Conservation (phyloP, 2,113 vertebrate species). For the Vireo altiloquus region DNA sequence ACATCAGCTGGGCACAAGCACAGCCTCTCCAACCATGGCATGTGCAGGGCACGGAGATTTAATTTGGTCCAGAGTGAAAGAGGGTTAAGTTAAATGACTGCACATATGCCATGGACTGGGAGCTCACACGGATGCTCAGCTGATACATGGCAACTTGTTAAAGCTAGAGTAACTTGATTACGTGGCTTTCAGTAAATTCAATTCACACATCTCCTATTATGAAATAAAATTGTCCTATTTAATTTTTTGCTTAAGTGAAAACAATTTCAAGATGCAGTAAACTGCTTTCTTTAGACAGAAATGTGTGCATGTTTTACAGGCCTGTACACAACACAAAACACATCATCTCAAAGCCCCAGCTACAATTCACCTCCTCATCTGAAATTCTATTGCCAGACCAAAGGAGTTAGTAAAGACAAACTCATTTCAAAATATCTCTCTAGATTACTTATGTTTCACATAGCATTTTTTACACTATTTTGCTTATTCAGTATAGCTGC, state of each 20-base stretch:
- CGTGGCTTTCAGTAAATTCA: not conserved
- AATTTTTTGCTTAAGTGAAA: not conserved
- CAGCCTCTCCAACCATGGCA: accelerated
- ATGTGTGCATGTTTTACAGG: not conserved
- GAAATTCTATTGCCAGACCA: not conserved
- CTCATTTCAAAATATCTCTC: not conserved
- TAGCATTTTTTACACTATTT: not conserved
- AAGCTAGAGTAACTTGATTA: not conserved
- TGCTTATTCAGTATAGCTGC: not conserved
- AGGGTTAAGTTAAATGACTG: not conserved
- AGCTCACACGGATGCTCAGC: not conserved
- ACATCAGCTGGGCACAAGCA: not conserved
- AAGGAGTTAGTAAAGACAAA: not conserved
- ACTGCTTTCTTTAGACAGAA: not conserved
- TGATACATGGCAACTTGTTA: not conserved
- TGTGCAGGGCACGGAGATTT: not conserved
- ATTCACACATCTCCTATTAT: not conserved
- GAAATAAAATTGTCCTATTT: conserved; percentile 8
- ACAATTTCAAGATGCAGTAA: not conserved
- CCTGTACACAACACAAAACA: not conserved
- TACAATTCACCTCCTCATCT: not conserved
- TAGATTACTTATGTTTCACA: not conserved
- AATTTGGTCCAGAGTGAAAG: not conserved
- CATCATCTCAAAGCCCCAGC: not conserved
- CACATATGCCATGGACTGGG: not conserved